These are phyloP conservation scores for Romanomermis culicivorax DNA, from an alignment of 2,888 invertebrate species.

Conservation along the genomic window DNA sequence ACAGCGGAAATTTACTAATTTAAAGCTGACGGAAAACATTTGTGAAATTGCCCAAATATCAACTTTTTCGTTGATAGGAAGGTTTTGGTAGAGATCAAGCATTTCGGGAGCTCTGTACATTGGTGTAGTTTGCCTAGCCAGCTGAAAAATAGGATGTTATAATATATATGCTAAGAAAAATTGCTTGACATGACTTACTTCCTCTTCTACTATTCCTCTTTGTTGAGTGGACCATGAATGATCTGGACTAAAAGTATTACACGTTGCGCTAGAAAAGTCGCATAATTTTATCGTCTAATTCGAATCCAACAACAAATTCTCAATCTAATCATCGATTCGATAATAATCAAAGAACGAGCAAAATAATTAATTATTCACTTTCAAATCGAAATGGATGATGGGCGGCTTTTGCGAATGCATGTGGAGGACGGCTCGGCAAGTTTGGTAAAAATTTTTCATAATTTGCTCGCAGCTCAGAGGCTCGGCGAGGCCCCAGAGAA, in stretches of 20 bases:
- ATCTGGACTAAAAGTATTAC: slow-evolving; percentile 54
- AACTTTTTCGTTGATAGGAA: slow-evolving; percentile 63
- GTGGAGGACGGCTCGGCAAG: slow-evolving; percentile 66
- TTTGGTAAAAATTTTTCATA: slow-evolving; percentile 69
- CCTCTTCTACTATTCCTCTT: slow-evolving; percentile 73
- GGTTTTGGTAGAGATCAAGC: slow-evolving; percentile 89
- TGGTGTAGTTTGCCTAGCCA: slow-evolving; percentile 39
- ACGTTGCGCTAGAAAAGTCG: slow-evolving; percentile 88
- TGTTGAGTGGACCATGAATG: slow-evolving; percentile 76
- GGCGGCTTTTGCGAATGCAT: slow-evolving; percentile 74
- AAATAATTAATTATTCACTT: slow-evolving; percentile 40
- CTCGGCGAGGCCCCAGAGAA: slow-evolving; percentile 21
- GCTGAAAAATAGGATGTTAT: slow-evolving; percentile 28
- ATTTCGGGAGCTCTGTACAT: slow-evolving; percentile 95
- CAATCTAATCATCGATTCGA: slow-evolving; percentile 35
- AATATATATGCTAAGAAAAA: no score
- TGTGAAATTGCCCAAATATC: slow-evolving; percentile 56
- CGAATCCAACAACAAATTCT: slow-evolving; percentile 69
- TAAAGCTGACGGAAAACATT: no score
- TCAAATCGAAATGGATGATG: slow-evolving; percentile 84
- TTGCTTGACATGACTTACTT: slow-evolving; percentile 45
- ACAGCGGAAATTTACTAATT: no score
- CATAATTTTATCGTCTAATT: slow-evolving; percentile 74
- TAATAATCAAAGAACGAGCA: background rate
- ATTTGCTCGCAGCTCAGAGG: slow-evolving; percentile 30